These are phyloP conservation scores for Poecilia wingei DNA, from an alignment of 2,797 vertebrate genomes.

Conservation along the genomic window DNA sequence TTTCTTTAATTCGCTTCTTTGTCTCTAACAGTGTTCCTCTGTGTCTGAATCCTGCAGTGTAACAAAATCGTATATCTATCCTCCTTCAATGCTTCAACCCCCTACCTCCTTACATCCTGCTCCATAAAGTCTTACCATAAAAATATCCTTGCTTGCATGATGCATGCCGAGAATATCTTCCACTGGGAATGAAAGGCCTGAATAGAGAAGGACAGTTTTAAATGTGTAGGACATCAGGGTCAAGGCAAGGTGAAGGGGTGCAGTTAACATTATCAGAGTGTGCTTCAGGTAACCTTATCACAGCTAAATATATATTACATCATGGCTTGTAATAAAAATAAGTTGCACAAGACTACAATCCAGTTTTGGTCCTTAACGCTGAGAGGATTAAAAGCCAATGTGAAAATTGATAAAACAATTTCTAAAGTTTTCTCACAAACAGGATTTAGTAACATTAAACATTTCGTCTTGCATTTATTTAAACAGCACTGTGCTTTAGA, in stretches of 20 bases:
- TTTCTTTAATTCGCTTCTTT: conserved; percentile 7
- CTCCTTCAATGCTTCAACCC: conserved; percentile 25
- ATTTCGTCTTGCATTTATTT: not conserved
- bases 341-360: conserved; percentile 4
- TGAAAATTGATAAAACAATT: not conserved
- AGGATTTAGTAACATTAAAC: conserved; percentile 8
- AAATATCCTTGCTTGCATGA: conserved; percentile 78
- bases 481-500: conserved; percentile 1
- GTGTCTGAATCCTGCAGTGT: conserved; percentile 17
- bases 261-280: conserved; percentile 14
- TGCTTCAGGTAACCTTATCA: conserved; percentile 13
- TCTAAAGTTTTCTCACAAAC: conserved; percentile 3
- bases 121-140: conserved; percentile 81
- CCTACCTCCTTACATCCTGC: conserved; percentile 26
- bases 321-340: not conserved
- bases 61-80: conserved; percentile 10
- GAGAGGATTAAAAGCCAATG: not conserved
- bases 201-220: conserved; percentile 76
- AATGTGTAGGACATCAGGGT: conserved; percentile 56
- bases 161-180: conserved; percentile 83
- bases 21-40: conserved; percentile 3
- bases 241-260: conserved; percentile 46
- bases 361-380: not conserved
- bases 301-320: conserved; percentile 6
- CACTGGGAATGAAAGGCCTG: conserved; percentile 78